phyloP scores from a whole-genome alignment of 2,113 vertebrate species.

The Garra rufa region DNA sequence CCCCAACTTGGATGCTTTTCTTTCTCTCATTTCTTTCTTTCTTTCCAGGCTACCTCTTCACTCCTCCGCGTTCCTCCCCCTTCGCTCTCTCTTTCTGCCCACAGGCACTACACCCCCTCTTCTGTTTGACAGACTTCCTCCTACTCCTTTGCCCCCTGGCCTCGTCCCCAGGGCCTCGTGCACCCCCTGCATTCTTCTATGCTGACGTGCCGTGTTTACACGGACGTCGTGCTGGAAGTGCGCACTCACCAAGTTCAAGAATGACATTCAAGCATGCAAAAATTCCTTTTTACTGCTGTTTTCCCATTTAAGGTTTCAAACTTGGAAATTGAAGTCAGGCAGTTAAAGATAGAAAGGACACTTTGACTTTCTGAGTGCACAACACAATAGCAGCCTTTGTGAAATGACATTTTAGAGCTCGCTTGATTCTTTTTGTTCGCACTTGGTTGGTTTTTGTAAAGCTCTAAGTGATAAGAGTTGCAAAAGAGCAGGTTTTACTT shows the following conservation, averaged over 20 bases:
- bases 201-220: constrained; percentile 51
- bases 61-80: constrained; percentile 3
- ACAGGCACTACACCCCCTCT: constrained; percentile 35
- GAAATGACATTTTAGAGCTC: constrained; percentile 30
- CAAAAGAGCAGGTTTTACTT: not conserved
- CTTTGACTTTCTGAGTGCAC: not conserved
- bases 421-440: constrained; percentile 5
- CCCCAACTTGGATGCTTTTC: constrained; percentile 9
- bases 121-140: constrained; percentile 51
- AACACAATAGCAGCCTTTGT: constrained; percentile 22
- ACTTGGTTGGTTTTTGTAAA: not conserved
- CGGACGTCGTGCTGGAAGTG: constrained; percentile 19
- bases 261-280: constrained; percentile 17
- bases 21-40: not conserved
- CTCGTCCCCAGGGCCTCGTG: constrained; percentile 42
- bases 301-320: constrained; percentile 25
- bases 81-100: constrained; percentile 32
- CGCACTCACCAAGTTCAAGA: constrained; percentile 13
- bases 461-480: not conserved
- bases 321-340: constrained; percentile 9
- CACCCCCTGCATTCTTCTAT: constrained; percentile 46
- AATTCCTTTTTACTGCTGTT: not conserved
- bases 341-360: constrained; percentile 40
- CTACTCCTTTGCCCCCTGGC: constrained; percentile 49
- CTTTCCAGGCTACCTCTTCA: constrained; percentile 15